A percentile compares a stretch with the other conserved stretches of the same genome.
Conservation (phyloP, 2,888 invertebrate genomes). For the Saturnia japonica region DNA sequence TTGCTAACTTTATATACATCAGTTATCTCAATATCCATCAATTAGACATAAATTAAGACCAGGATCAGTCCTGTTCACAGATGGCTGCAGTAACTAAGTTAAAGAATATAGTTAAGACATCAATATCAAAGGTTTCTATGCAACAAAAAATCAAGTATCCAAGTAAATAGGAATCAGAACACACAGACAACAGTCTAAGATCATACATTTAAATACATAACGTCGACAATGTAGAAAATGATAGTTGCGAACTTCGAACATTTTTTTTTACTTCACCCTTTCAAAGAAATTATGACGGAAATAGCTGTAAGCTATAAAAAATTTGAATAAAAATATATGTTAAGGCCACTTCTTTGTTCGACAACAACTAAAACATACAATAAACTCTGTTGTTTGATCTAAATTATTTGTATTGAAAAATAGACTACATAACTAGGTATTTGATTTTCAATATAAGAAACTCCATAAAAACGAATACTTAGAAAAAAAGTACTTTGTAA, state of each 20-base stretch:
- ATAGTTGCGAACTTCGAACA: conserved; percentile 50
- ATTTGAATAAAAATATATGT: conserved; percentile 61
- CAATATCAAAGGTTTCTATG: neutral
- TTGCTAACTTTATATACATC: too few species aligned
- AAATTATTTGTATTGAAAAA: neutral
- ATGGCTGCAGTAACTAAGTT: too few species aligned
- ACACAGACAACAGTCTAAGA: neutral
- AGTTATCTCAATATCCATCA: neutral
- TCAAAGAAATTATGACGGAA: conserved; percentile 56
- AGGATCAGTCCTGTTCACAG: too few species aligned
- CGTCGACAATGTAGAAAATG: conserved; percentile 46
- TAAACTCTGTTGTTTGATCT: neutral
- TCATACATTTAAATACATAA: conserved; percentile 30
- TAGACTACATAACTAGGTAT: too few species aligned
- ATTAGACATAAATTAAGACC: neutral
- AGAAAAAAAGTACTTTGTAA: neutral
- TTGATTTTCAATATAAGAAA: neutral
- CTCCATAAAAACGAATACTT: neutral
- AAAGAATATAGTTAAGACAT: too few species aligned
- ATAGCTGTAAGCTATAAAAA: conserved; percentile 64
- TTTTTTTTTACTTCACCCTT: conserved; percentile 53
- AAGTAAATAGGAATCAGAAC: neutral
- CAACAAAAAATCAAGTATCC: neutral
- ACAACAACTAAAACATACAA: conserved; percentile 43
- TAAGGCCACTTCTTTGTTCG: conserved; percentile 44